phyloP scores from a whole-genome alignment of 2,113 vertebrate species.

The Lota lota region DNA sequence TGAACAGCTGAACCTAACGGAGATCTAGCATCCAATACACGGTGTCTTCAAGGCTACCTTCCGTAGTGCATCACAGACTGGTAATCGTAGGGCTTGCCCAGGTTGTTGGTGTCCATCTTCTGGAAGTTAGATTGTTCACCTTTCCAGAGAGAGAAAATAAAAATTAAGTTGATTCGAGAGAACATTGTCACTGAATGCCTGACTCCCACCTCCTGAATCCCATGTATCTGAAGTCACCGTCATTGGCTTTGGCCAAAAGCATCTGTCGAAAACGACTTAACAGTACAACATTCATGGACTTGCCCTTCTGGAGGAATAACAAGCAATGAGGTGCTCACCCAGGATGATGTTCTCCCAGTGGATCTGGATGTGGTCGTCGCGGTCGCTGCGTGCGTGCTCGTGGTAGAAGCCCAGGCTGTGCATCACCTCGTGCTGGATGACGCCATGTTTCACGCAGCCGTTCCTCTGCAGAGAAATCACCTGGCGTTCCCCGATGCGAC shows the following conservation, averaged over 20 bases:
- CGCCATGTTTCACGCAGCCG: constrained; percentile 37
- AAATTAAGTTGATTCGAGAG: background rate
- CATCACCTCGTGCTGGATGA: constrained; percentile 63
- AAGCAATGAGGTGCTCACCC: constrained; percentile 28
- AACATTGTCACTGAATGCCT: background rate
- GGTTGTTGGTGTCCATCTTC: constrained; percentile 41
- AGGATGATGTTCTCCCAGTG: constrained; percentile 40
- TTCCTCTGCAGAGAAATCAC: constrained; percentile 45
- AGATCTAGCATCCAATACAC: background rate
- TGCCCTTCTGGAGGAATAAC: too few species aligned
- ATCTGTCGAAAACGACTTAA: background rate
- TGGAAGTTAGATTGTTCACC: constrained; percentile 19
- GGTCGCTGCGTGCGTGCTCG: constrained; percentile 64
- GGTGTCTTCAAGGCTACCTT: constrained; percentile 25
- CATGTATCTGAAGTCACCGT: background rate
- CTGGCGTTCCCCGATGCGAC: constrained; percentile 46
- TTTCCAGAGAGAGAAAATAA: background rate
- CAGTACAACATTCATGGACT: too few species aligned
- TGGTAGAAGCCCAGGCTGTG: constrained; percentile 68
- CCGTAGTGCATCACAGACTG: constrained; percentile 60
- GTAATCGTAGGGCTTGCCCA: constrained; percentile 55
- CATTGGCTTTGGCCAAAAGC: too few species aligned
- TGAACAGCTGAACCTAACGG: background rate
- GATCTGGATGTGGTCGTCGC: constrained; percentile 53
- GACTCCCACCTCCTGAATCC: background rate